Percentiles rank a stretch among this genome's conserved stretches.
Conservation (phyloP, 2,797 vertebrate species). For the Meriones psammophilus region DNA sequence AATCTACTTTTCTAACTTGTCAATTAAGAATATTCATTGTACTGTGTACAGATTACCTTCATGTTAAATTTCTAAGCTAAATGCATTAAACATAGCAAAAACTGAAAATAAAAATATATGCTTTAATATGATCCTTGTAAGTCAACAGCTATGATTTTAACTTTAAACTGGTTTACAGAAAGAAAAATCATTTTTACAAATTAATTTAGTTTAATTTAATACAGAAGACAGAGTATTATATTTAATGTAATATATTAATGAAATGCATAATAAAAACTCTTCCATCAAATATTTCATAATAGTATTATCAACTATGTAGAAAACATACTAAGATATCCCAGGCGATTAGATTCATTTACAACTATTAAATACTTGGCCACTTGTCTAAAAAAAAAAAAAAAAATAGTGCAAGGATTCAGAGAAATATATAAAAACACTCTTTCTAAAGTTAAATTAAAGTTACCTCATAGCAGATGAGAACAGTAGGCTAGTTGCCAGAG, state of each 20-base stretch:
- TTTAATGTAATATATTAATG: not conserved
- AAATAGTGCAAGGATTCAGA: constrained; percentile 32
- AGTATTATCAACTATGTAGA: not conserved
- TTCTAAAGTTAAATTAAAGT: not conserved
- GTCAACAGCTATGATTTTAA: constrained; percentile 5
- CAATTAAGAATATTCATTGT: not conserved
- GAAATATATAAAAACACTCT: not conserved
- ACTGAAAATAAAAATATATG: constrained; percentile 11
- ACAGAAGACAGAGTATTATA: not conserved
- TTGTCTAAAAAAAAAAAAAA: constrained; percentile 20
- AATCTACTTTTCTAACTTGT: constrained; percentile 18
- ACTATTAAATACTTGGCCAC: constrained; percentile 6
- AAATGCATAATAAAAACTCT: not conserved
- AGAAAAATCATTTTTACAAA: constrained; percentile 53
- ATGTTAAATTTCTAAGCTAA: constrained; percentile 54
- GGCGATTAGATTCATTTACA: not conserved
- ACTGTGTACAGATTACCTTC: not conserved
- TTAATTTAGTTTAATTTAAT: not conserved
- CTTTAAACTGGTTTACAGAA: constrained; percentile 46
- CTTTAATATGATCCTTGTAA: constrained; percentile 34
- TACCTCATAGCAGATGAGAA: not conserved
- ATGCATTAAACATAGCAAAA: not conserved
- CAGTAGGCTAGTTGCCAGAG: not conserved
- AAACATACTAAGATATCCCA: constrained; percentile 43
- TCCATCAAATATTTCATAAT: constrained; percentile 44